phyloP scores from a whole-genome alignment of 2,113 vertebrate genomes.

The Sitta europaea region DNA sequence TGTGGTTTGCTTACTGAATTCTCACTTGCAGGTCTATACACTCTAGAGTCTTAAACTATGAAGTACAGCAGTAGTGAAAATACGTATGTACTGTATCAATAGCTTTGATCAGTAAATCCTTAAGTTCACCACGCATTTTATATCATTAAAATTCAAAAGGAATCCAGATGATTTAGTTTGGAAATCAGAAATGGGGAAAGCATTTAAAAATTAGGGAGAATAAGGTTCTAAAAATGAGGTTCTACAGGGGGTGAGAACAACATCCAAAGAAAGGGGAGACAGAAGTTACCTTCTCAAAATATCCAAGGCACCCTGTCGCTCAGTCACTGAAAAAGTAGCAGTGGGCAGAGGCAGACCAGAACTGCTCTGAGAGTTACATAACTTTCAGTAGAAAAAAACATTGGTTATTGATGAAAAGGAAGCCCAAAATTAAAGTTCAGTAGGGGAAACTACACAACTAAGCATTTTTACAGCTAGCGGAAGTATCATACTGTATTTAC shows the following conservation, averaged over 20 bases:
- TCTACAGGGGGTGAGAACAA: conserved; percentile 5
- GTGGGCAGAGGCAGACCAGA: conserved; percentile 49
- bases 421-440: neutral
- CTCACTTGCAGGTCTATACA: neutral
- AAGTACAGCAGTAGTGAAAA: neutral
- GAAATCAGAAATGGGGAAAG: neutral
- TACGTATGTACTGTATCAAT: neutral
- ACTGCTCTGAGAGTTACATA: conserved; percentile 51
- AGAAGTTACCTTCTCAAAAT: conserved; percentile 54
- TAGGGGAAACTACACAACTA: neutral
- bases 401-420: conserved; percentile 12
- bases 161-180: neutral
- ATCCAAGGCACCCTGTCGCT: conserved; percentile 13
- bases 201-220: neutral
- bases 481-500: neutral
- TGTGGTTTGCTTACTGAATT: neutral
- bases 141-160: neutral
- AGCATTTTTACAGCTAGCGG: neutral
- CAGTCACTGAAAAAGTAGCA: conserved; percentile 55
- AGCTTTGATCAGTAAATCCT: neutral
- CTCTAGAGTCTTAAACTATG: neutral
- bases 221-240: neutral
- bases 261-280: neutral
- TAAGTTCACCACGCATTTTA: neutral
- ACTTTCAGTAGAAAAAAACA: conserved; percentile 47